These are phyloP conservation scores for Petrocephalus zakoni DNA, from an alignment of 2,113 vertebrate species.

Conservation along the genomic window DNA sequence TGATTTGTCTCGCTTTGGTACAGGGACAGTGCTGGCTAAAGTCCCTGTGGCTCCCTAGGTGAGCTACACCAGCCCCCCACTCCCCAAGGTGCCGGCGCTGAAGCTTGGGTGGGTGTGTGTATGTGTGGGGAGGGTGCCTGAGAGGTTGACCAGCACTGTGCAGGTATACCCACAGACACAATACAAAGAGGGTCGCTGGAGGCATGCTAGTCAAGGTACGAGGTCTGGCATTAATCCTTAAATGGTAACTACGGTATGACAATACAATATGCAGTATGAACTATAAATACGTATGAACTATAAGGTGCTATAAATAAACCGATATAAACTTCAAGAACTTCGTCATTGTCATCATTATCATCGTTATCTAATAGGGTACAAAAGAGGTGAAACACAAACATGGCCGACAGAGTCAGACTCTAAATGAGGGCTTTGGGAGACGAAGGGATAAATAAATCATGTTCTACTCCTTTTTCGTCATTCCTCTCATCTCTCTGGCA, in stretches of 20 bases:
- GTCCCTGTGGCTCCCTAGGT: background rate
- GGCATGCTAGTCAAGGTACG: background rate
- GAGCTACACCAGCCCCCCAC: too few species aligned
- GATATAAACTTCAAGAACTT: background rate
- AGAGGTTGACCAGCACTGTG: too few species aligned
- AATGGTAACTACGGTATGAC: background rate
- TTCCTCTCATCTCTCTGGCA: background rate
- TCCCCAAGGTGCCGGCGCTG: too few species aligned
- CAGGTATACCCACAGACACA: too few species aligned
- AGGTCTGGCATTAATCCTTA: background rate
- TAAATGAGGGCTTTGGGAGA: background rate
- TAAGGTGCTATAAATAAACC: background rate
- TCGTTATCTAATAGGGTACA: background rate
- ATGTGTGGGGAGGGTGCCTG: too few species aligned
- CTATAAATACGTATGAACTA: background rate
- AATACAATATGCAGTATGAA: too few species aligned
- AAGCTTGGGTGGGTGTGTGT: too few species aligned
- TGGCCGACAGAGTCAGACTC: background rate
- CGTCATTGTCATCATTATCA: background rate
- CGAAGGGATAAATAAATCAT: slow-evolving; percentile 28
- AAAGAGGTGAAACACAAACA: background rate
- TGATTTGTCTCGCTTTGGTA: background rate
- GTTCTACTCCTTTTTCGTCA: slow-evolving; percentile 17
- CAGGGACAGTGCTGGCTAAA: background rate
- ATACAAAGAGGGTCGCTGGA: too few species aligned